Base-by-base conservation (phyloP, 53 echinoderm and acorn worm genomes). In the Paracentrotus lividus region DNA sequence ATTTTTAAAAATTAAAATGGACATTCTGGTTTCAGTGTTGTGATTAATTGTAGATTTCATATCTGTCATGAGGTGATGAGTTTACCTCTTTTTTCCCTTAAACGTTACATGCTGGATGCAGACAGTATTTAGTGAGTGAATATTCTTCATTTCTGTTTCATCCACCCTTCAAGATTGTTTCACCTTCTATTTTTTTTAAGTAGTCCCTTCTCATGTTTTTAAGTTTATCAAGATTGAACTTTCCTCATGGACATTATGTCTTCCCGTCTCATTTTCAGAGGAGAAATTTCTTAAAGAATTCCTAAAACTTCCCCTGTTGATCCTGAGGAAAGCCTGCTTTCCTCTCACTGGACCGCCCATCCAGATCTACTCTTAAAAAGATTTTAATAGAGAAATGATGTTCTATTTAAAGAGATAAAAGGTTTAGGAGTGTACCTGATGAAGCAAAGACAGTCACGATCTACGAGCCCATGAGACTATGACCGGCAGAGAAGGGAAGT, bases 351-450 rank as follows among this genome's bases (percentile, higher is more conserved):
- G 44, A 81, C 81, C 47, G 44, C 81, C 81, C 81, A 45, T n/a
- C 76, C 81, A 47, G 81, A 81, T 44, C 49, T 24, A 47, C 44
- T 81, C 45, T 33, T 38, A 43, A 26, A 47, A 47, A 78, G n/a
- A 78, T 7, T 36, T n/a, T 40, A 42, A 26, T 81, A 45, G n/a
- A 24, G 26, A 81, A 81, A 81, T 81, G 26, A 49, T 47, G 26
- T n/a, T 81, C 49, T 81, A 81, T 81, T 81, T 81, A 47, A n/a
- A n/a, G 44, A 81, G 47, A 47, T 38, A 32, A 72, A 27, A n/a
- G 81, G n/a, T 47, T 81, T 81, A 47, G 49, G 45, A 45, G 44
- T 23, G 47, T 81, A 81, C 81, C 47, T 81, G 81, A 5, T 81
- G 2, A 1, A 45, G 49, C 44, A 40, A 38, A 72, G 72, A 45